A percentile compares a stretch with the other conserved stretches of the same genome.
Conservation (phyloP, 2,797 vertebrate genomes). For the Squalus acanthias region DNA sequence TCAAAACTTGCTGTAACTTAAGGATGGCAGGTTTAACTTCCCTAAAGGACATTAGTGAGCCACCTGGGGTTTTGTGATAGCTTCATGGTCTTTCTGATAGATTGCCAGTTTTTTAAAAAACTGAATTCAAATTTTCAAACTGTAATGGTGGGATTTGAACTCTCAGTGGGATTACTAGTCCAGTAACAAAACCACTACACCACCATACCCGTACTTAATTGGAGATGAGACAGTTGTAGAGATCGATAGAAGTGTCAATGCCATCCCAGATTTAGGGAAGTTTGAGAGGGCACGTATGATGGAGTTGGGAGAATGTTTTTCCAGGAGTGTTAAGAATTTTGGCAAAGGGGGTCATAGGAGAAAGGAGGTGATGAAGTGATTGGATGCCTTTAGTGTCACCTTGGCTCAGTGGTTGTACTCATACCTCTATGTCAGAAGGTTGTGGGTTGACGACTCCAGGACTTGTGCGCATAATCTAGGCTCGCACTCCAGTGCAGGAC, state of each 20-base stretch:
- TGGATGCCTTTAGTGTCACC: not conserved
- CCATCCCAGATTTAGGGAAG: not conserved
- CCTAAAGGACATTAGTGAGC: no score
- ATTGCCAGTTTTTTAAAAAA: no score
- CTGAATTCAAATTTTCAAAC: no score
- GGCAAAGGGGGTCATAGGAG: not conserved
- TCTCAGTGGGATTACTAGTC: no score
- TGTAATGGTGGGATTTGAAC: no score
- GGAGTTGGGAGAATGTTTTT: not conserved
- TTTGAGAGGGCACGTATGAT: not conserved
- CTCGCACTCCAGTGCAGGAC: no score
- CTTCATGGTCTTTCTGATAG: no score
- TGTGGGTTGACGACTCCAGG: not conserved
- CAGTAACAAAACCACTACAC: not conserved
- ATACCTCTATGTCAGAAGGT: not conserved
- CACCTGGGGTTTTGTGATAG: no score
- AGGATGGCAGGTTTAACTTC: no score
- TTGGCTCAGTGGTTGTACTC: not conserved
- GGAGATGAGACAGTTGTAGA: not conserved
- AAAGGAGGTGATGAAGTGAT: not conserved
- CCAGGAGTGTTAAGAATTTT: not conserved
- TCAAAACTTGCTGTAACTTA: no score
- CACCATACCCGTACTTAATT: not conserved
- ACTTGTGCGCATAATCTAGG: not conserved
- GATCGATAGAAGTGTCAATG: not conserved